Base-by-base conservation (phyloP, 2,113 vertebrate genomes). In the Verasper variegatus region DNA sequence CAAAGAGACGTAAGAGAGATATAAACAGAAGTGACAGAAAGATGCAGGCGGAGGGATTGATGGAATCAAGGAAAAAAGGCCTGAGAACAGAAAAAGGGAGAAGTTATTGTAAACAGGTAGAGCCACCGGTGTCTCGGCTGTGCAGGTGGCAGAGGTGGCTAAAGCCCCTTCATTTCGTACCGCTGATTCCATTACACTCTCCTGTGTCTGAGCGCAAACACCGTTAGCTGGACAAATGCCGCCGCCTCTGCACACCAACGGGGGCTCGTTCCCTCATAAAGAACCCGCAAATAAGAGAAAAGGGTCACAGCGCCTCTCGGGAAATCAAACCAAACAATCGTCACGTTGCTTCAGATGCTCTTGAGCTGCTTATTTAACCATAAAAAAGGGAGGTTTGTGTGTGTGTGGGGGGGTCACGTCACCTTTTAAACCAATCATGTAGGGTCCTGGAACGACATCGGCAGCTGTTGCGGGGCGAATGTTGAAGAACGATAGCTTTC, bases 81-180 rank as follows among this genome's bases (percentile, higher is more conserved):
- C 56, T 12, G 54, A 37, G 15, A 61, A 45, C 21, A 18, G 20
- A 78, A 65, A 74, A 73, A 64, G 26, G 73, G 40, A 35, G 31
- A 65, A 70, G 76, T 79, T 76, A 65, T 69, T 83, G 80, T 86
- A 88, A 86, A 88, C 83, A 83, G 83, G 81, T 75, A 84, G 73
- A 79, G 76, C 82, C 52, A 13, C 45, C 4, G 68, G 76, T 56
- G 84, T 21, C 75, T 57, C 67, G 52, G 71, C 60, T 63, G 71
- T 15, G 14, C 42, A 13, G 8, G 49, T 37, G 75, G 65, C 68
- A 64, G 80, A 84, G 79, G 78, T 42, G 60, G 18, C 76, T 74
- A 60, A 88, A 90, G 78, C 72, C 71, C 68, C 81, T 86, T 89
- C 91, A 79, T 89, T 90, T 85, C 82, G 71, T 71, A 45, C 80